Percentiles rank a stretch among this genome's conserved stretches.
These are phyloP conservation scores for Parnassius smintheus DNA, from an alignment of 2,888 invertebrate species.

Conservation along the genomic window DNA sequence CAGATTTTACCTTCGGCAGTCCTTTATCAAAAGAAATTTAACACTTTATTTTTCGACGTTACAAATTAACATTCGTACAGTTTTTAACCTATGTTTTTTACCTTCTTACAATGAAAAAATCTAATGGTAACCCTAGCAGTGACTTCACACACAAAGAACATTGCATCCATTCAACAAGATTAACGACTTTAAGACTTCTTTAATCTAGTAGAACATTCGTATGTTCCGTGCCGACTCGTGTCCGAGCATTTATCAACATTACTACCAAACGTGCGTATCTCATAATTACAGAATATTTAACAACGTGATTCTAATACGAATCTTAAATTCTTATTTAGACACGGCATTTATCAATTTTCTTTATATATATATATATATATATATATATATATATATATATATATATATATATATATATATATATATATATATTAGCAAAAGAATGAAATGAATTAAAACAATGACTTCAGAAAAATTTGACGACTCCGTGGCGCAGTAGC, in stretches of 20 bases:
- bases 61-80: too few relatives aligned
- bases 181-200: conserved; percentile 1
- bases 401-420: too few relatives aligned
- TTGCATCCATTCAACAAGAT: conserved; percentile 6
- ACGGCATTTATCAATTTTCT: neutral
- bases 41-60: too few relatives aligned
- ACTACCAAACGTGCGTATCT: conserved; percentile 9
- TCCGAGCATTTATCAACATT: neutral
- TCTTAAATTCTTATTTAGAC: neutral
- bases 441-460: neutral
- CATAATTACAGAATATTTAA: neutral
- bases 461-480: neutral
- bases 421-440: neutral
- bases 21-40: too few relatives aligned
- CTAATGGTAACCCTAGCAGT: neutral
- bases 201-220: conserved; percentile 2
- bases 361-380: neutral
- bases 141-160: neutral
- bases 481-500: too few relatives aligned
- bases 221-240: conserved; percentile 4
- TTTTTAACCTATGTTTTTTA: too few relatives aligned
- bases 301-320: neutral
- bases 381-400: too few relatives aligned
- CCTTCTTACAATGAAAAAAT: neutral
- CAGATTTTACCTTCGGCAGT: too few relatives aligned